Evolutionary conservation across 2,797 vertebrate genomes (phyloP).

Genomic region (Microctenopoma lineatum): DNA sequence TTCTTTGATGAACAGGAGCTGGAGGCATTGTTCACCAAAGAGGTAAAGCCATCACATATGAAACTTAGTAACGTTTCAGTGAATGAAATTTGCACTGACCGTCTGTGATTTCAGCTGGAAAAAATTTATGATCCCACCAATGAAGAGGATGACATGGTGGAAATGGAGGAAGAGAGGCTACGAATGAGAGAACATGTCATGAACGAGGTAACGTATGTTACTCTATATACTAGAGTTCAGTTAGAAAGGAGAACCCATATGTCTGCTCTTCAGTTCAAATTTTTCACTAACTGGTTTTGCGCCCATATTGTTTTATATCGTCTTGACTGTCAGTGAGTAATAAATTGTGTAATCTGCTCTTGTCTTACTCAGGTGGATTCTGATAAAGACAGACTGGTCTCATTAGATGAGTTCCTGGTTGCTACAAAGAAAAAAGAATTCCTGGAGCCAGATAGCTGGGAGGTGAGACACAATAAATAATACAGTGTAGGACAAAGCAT

Average conservation of each 20-base stretch:
- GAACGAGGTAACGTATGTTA: slow-evolving; percentile 88
- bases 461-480: slow-evolving; percentile 82
- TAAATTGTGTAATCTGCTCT: background rate
- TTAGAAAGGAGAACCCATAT: background rate
- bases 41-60: slow-evolving; percentile 81
- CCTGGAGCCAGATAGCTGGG: slow-evolving; percentile 96
- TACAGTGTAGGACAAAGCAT: background rate
- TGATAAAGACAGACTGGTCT: slow-evolving; percentile 93
- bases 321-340: background rate
- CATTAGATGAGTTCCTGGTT: slow-evolving; percentile 91
- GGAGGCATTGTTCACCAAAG: slow-evolving; percentile 97
- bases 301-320: background rate
- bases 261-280: background rate
- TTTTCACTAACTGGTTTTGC: background rate
- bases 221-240: too few species aligned
- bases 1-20: slow-evolving; percentile 97
- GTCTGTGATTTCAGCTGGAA: slow-evolving; percentile 85
- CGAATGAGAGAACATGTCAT: slow-evolving; percentile 99
- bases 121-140: slow-evolving; percentile 97
- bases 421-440: slow-evolving; percentile 96
- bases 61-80: background rate
- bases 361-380: slow-evolving; percentile 86
- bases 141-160: slow-evolving; percentile 98
- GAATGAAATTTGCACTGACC: slow-evolving; percentile 9
- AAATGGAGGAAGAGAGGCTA: slow-evolving; percentile 98